Percentiles rank a stretch among this genome's conserved stretches.
Conservation (phyloP, 1,140 invertebrate species). For the Amyelois transitella region DNA sequence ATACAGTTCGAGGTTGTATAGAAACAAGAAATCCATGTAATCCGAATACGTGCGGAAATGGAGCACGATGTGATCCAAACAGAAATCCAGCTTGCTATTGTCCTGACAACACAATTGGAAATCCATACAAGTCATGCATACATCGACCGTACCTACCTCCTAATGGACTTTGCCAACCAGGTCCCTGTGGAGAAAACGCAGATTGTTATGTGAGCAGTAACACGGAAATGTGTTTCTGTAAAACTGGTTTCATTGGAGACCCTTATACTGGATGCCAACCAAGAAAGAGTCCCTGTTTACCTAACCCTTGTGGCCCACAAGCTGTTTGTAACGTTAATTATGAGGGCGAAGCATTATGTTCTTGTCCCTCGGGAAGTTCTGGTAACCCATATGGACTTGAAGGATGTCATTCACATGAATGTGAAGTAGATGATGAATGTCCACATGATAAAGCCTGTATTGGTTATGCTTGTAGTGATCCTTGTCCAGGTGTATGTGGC, state of each 20-base stretch:
- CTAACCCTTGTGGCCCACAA: constrained; percentile 86
- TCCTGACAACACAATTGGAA: constrained; percentile 82
- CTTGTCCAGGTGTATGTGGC: constrained; percentile 88
- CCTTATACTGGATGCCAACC: constrained; percentile 82
- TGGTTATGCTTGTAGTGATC: constrained; percentile 84
- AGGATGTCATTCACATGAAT: constrained; percentile 85
- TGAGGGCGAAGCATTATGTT: constrained; percentile 81
- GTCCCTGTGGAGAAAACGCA: constrained; percentile 85
- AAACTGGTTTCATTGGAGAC: constrained; percentile 83
- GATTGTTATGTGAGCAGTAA: constrained; percentile 86
- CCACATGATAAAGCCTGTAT: constrained; percentile 82
- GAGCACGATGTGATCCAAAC: constrained; percentile 86
- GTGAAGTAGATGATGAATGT: constrained; percentile 85
- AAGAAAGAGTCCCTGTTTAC: constrained; percentile 80
- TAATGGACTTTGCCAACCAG: constrained; percentile 81
- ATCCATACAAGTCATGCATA: constrained; percentile 83
- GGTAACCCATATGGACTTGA: constrained; percentile 83
- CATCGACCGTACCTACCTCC: constrained; percentile 71
- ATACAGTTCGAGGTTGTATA: constrained; percentile 89
- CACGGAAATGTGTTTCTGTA: constrained; percentile 88
- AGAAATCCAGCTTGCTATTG: constrained; percentile 87
- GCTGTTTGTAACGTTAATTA: constrained; percentile 80
- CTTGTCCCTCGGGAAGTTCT: constrained; percentile 83
- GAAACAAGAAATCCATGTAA: constrained; percentile 86
- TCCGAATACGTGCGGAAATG: constrained; percentile 86